phyloP scores from a whole-genome alignment of 1,140 invertebrate genomes.

The Neodiprion pinetum region DNA sequence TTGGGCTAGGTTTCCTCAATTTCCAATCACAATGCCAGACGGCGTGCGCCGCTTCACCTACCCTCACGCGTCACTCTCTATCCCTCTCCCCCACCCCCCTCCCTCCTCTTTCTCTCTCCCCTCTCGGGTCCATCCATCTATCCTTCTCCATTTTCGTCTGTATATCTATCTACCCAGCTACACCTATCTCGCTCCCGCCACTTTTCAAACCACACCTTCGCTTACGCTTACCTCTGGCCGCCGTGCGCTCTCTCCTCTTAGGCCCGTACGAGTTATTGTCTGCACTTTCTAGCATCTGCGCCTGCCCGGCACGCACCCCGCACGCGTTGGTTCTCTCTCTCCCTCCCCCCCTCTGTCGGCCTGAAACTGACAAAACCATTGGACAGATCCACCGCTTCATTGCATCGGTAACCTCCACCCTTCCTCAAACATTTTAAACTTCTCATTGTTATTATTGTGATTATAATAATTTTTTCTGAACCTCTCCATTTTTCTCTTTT shows the following conservation, averaged over 20 bases:
- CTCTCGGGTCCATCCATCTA: neutral
- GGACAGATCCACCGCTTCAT: too few species aligned
- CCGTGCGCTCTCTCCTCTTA: too few species aligned
- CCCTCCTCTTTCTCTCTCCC: neutral
- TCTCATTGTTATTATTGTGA: too few species aligned
- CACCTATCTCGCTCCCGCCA: too few species aligned
- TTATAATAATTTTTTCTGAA: too few species aligned
- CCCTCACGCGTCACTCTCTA: too few species aligned
- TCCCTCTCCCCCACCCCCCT: neutral
- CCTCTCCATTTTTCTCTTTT: too few species aligned
- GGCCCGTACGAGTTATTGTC: too few species aligned
- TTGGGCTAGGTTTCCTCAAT: neutral
- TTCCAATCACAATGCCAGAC: constrained; percentile 4
- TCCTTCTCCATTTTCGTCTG: neutral
- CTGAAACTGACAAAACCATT: neutral
- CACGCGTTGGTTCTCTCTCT: neutral
- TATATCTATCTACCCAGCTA: too few species aligned
- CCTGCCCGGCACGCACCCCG: neutral
- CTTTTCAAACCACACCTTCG: too few species aligned
- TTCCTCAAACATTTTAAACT: neutral
- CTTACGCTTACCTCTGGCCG: too few species aligned
- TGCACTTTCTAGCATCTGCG: neutral
- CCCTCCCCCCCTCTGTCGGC: neutral
- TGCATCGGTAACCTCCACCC: neutral
- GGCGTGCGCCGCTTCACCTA: neutral